Percentiles rank a stretch among this genome's conserved stretches.
Evolutionary conservation across 2,888 invertebrate genomes (phyloP).

Genomic region (Congeria kusceri): DNA sequence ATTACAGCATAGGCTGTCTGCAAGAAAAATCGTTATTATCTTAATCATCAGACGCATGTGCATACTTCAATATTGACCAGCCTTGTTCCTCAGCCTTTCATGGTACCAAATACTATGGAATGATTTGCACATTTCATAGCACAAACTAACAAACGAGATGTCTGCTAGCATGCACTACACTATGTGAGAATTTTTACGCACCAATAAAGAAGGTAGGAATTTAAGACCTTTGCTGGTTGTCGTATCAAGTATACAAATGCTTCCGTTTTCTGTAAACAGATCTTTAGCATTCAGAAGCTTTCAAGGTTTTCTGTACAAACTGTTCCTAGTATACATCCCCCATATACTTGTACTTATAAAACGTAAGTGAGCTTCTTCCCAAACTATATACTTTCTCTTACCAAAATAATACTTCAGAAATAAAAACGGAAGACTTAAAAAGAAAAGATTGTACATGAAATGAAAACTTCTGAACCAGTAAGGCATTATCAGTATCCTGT

Average conservation of each 20-base stretch:
- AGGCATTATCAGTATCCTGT: constrained; percentile 53
- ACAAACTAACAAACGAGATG: too few relatives aligned
- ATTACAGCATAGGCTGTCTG: constrained; percentile 43
- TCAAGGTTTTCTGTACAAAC: constrained; percentile 30
- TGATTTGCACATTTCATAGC: too few relatives aligned
- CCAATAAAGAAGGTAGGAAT: too few relatives aligned
- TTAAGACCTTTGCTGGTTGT: constrained; percentile 20
- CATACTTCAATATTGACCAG: constrained; percentile 50
- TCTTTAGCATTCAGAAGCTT: constrained; percentile 35
- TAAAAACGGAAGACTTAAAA: too few relatives aligned
- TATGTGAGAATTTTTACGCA: too few relatives aligned
- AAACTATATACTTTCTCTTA: neutral
- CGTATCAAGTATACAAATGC: constrained; percentile 53
- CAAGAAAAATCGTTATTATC: constrained; percentile 47
- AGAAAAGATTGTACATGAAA: constrained; percentile 36
- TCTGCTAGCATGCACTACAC: too few relatives aligned
- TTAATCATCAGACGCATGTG: constrained; percentile 54
- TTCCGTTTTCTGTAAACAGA: constrained; percentile 55
- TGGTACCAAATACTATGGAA: too few relatives aligned
- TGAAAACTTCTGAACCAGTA: constrained; percentile 28
- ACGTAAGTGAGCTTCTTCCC: neutral
- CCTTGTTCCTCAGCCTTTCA: neutral
- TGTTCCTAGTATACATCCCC: constrained; percentile 10
- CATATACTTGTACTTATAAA: neutral
- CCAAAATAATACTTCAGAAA: too few relatives aligned